Evolutionary conservation across 2,797 vertebrate species (phyloP).

Genomic region (Hyperoplus immaculatus): DNA sequence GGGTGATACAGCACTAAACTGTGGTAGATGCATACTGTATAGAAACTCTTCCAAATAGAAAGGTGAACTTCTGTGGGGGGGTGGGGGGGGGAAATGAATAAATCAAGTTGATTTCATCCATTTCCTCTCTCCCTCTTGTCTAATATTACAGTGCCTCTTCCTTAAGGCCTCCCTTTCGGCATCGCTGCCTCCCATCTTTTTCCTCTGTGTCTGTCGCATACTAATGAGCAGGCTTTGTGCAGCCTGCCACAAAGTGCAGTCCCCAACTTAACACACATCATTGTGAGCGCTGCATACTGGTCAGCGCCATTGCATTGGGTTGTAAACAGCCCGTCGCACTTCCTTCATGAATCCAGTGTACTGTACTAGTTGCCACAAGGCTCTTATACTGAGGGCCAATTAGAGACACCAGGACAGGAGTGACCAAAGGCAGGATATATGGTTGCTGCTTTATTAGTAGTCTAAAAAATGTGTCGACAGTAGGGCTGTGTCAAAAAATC

Average conservation of each 20-base stretch:
- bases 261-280: constrained; percentile 83
- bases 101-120: constrained; percentile 78
- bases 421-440: background rate
- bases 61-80: constrained; percentile 43
- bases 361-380: background rate
- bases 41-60: constrained; percentile 62
- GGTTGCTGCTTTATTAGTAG: constrained; percentile 4
- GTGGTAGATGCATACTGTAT: constrained; percentile 31
- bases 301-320: constrained; percentile 62
- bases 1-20: constrained; percentile 44
- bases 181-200: constrained; percentile 79
- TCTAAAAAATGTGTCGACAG: background rate
- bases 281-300: constrained; percentile 70
- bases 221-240: constrained; percentile 82
- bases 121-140: constrained; percentile 69
- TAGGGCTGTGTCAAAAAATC: no score
- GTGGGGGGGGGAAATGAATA: constrained; percentile 62
- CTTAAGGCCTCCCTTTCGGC: constrained; percentile 78
- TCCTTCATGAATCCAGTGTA: constrained; percentile 42
- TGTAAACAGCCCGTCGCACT: constrained; percentile 60
- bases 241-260: constrained; percentile 77
- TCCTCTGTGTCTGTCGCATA: constrained; percentile 71
- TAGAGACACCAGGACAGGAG: constrained; percentile 18
- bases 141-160: constrained; percentile 75
- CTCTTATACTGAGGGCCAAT: constrained; percentile 19